Evolutionary conservation across 30 jellyfish, hydroid and myxozoan genomes (phyloP), one percentile per base, ranked within the genome.

Genomic region (Hydractinia echinata): DNA sequence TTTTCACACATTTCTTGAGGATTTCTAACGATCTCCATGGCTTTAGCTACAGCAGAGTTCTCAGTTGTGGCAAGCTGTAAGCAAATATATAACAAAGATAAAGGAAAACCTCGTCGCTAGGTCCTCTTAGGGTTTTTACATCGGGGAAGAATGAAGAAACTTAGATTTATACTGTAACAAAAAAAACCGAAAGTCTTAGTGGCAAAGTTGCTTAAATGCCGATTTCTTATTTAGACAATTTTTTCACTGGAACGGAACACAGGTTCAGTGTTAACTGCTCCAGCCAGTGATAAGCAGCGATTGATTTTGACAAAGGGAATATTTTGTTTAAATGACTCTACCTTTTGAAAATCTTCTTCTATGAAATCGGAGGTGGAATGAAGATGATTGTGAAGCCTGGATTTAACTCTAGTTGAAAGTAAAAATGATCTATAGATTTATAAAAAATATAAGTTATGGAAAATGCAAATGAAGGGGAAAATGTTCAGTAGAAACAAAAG

Each of bases 1-100:
- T 84, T 79, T 60, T 84, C 95, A 55, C 97, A 89, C 89, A 76
- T 85, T 55, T 77, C 61, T 66, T 84, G 97, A n/a, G 97, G 97
- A 61, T 89, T 89, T 30, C 73, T 85, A 10, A 89, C 89, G 48
- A 21, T 68, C 8, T 67, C 66, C 95, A 89, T 84, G 49, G 97
- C 97, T 10, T 72, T 58, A 9, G 79, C 84, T 64, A 89, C 48
- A 11, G 97, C 82, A 4, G 51, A 10, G 19, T 89, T 89, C 11
- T 72, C 55, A 9, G 95, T 85, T n/a, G 92, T 86, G 30, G 89
- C 95, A 16, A 89, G 92, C 97, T 89, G 69, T 4, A 71, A 89
- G 18, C 58, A 79, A 55, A 85, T 67, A 74, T 10, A 72, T 8
- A 72, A 50, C 0, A 72, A 9, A 9, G 44, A 1, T 30, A 30